These are phyloP conservation scores for Notolepis coatsorum DNA, from an alignment of 2,797 vertebrate genomes.

Conservation along the genomic window DNA sequence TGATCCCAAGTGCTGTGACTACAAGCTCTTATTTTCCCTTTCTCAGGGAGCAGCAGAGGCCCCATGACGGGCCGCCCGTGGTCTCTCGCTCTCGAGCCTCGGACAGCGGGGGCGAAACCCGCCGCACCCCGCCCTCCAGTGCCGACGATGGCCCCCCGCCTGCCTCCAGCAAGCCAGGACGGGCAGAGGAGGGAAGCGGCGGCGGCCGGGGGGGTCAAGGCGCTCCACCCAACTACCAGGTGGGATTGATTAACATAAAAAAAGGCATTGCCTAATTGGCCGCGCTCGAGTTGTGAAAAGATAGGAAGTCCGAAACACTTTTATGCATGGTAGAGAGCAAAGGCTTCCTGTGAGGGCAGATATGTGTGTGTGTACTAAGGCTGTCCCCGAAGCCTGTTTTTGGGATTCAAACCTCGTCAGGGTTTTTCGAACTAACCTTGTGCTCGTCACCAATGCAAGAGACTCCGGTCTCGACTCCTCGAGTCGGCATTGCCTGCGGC, in stretches of 20 bases:
- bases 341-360: constrained; percentile 17
- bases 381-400: too few relatives aligned
- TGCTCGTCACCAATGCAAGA: too few relatives aligned
- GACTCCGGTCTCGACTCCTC: too few relatives aligned
- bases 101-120: constrained; percentile 76
- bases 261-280: background rate
- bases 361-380: constrained; percentile 14
- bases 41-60: constrained; percentile 74
- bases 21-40: background rate
- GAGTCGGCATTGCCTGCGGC: too few relatives aligned
- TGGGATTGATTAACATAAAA: constrained; percentile 55
- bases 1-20: too few relatives aligned
- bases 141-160: constrained; percentile 77
- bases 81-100: constrained; percentile 71
- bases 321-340: background rate
- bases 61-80: constrained; percentile 70
- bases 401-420: too few relatives aligned
- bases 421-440: too few relatives aligned
- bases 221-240: constrained; percentile 82
- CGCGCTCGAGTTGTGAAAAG: background rate
- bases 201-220: constrained; percentile 77
- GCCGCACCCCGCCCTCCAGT: constrained; percentile 76
- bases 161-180: constrained; percentile 86
- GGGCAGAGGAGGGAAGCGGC: constrained; percentile 86
- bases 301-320: constrained; percentile 4